Evolutionary conservation across 2,797 vertebrate genomes (phyloP).

Genomic region (Oreochromis mossambicus): DNA sequence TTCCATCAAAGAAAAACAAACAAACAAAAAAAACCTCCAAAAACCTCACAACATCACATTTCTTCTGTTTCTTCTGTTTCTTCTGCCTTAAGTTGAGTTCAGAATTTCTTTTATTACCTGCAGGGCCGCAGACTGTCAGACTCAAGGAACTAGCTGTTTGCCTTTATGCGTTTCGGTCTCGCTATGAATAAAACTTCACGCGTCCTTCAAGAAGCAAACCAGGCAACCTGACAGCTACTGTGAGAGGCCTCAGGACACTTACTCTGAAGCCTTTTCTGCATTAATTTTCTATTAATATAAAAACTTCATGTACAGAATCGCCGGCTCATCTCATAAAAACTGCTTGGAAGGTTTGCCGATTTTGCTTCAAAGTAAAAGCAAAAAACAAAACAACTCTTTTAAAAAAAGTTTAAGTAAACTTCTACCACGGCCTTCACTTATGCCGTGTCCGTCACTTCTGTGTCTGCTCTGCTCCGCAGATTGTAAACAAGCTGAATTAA

Average conservation of each 20-base stretch:
- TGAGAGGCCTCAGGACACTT: not conserved
- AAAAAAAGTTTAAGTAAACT: not conserved
- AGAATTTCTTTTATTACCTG: not conserved
- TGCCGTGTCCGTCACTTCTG: not conserved
- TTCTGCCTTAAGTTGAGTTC: not conserved
- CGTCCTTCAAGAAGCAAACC: not conserved
- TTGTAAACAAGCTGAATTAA: not conserved
- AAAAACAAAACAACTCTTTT: not conserved
- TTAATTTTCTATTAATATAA: not conserved
- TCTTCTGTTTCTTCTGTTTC: not conserved
- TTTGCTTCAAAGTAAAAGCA: not conserved
- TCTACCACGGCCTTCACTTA: not conserved
- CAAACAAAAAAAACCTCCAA: not conserved
- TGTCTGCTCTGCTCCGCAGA: not conserved
- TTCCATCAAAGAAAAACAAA: not conserved
- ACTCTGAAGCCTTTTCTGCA: rapidly evolving
- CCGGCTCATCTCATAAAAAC: not conserved
- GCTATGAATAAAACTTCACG: not conserved
- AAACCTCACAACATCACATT: not conserved
- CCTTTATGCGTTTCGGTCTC: not conserved
- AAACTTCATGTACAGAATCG: not conserved
- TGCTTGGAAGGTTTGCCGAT: not conserved
- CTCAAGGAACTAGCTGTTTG: not conserved
- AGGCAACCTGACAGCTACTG: not conserved
- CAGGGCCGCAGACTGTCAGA: not conserved